A percentile compares a stretch with the other conserved stretches of the same genome.
phyloP scores from a whole-genome alignment of 2,888 invertebrate species.

The Tachina lurida region DNA sequence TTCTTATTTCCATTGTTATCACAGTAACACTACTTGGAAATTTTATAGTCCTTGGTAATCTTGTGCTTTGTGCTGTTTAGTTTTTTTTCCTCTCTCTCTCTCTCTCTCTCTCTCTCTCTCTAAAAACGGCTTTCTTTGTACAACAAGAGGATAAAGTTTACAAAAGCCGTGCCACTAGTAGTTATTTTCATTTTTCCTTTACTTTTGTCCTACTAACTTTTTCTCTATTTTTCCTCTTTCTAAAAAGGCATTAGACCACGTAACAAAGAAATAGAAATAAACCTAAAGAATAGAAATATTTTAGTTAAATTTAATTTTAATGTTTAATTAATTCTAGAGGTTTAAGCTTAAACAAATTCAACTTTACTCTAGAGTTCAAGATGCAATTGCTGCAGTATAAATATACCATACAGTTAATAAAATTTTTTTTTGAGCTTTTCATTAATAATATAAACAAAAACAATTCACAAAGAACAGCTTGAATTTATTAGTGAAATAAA shows the following conservation, averaged over 20 bases:
- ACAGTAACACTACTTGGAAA: constrained; percentile 7
- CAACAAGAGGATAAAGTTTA: constrained; percentile 17
- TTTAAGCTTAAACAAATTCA: too few relatives aligned
- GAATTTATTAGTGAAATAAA: background rate
- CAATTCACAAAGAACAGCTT: too few relatives aligned
- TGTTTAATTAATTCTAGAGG: background rate
- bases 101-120: too few relatives aligned
- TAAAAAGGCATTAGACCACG: background rate
- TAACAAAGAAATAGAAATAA: background rate
- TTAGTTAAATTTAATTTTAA: background rate
- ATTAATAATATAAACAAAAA: too few relatives aligned
- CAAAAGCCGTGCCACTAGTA: constrained; percentile 17
- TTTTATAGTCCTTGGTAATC: background rate
- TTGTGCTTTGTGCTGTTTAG: background rate
- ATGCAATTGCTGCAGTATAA: too few relatives aligned
- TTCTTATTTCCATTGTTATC: background rate
- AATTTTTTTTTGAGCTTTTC: too few relatives aligned
- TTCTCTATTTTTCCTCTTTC: background rate
- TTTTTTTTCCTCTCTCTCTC: too few relatives aligned
- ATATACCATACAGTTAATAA: too few relatives aligned
- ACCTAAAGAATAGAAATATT: background rate
- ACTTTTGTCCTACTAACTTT: background rate
- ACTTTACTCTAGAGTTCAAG: too few relatives aligned
- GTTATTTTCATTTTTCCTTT: background rate
- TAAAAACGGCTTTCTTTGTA: background rate